A percentile compares a stretch with the other conserved stretches of the same genome.
Conservation (phyloP, 2,888 invertebrate genomes). For the Megalurothrips usitatus region DNA sequence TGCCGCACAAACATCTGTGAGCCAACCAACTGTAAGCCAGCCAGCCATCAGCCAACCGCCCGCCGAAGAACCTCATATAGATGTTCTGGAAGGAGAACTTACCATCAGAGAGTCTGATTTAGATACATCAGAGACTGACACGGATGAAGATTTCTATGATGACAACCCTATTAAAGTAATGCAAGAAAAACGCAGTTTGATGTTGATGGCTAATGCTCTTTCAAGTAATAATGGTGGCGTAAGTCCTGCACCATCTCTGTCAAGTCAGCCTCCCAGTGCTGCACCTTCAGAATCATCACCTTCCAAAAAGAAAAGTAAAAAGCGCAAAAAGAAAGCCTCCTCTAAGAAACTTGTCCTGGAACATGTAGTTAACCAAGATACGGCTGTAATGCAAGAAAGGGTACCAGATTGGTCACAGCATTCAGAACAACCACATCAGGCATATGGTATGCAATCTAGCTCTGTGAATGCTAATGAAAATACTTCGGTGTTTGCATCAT, state of each 20-base stretch:
- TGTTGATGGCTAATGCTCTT: constrained; percentile 58
- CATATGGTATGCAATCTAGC: background rate
- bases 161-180: constrained; percentile 72
- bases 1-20: constrained; percentile 32
- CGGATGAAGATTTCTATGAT: constrained; percentile 85
- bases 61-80: constrained; percentile 44
- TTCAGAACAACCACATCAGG: background rate
- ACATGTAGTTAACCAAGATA: constrained; percentile 1
- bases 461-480: background rate
- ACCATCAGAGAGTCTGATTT: constrained; percentile 75
- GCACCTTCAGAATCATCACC: constrained; percentile 43
- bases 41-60: constrained; percentile 7
- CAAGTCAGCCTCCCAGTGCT: constrained; percentile 20
- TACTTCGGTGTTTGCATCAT: background rate
- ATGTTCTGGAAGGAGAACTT: constrained; percentile 52
- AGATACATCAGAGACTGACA: constrained; percentile 78
- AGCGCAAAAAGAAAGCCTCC: constrained; percentile 56
- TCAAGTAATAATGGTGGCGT: constrained; percentile 44
- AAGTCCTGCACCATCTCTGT: constrained; percentile 31
- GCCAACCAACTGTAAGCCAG: too few relatives aligned
- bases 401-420: constrained; percentile 29
- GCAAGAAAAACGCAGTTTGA: constrained; percentile 67
- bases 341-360: background rate
- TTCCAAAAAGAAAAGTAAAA: constrained; percentile 48
- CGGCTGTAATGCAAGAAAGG: constrained; percentile 49